phyloP scores from a whole-genome alignment of 2,888 invertebrate genomes.

The Venustoraphidia nigricollis region DNA sequence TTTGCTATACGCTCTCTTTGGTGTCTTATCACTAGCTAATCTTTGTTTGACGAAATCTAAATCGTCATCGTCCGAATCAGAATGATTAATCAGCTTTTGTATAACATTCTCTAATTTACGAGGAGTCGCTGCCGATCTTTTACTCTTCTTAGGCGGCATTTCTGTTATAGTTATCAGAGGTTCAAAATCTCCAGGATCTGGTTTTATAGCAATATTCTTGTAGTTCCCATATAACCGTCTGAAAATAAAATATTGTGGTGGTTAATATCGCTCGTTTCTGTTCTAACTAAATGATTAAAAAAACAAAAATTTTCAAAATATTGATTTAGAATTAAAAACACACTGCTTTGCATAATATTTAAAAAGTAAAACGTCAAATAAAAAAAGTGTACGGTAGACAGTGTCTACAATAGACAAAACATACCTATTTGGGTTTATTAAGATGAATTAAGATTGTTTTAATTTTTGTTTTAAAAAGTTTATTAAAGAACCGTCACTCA shows the following conservation, averaged over 20 bases:
- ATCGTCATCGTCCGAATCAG: slow-evolving; percentile 4
- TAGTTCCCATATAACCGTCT: slow-evolving; percentile 4
- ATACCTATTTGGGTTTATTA: too few species aligned
- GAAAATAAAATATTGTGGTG: slow-evolving; percentile 1
- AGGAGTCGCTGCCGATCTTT: background rate
- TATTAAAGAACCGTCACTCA: too few species aligned
- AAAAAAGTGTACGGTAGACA: too few species aligned
- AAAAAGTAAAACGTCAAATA: too few species aligned
- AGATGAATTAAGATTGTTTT: too few species aligned
- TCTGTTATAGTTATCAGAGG: slow-evolving; percentile 10
- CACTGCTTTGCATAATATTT: too few species aligned
- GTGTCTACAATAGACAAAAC: too few species aligned
- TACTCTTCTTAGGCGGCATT: slow-evolving; percentile 3
- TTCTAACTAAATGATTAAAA: too few species aligned
- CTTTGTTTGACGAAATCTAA: slow-evolving; percentile 1
- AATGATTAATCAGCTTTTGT: background rate
- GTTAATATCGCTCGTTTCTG: too few species aligned
- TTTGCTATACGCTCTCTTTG: background rate
- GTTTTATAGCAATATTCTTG: slow-evolving; percentile 5
- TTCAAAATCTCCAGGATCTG: slow-evolving; percentile 9
- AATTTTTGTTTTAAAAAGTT: too few species aligned
- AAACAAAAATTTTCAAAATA: too few species aligned
- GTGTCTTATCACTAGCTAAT: background rate
- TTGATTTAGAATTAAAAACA: too few species aligned
- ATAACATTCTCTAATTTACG: slow-evolving; percentile 1